phyloP scores from a whole-genome alignment of 1,140 invertebrate species.

The Mylabris phalerata region DNA sequence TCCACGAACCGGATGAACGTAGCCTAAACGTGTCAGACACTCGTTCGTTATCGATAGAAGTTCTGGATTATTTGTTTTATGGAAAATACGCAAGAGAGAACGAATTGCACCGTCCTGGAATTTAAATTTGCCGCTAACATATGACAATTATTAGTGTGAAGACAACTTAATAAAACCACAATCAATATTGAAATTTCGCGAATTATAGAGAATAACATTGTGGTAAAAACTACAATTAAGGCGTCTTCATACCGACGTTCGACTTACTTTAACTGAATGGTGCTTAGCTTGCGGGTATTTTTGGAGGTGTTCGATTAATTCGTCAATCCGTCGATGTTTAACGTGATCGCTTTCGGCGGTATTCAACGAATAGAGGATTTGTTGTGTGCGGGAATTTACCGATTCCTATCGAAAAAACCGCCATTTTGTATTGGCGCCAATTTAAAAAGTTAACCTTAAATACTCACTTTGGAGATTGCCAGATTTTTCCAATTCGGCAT shows the following conservation, averaged over 20 bases:
- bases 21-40: constrained; percentile 56
- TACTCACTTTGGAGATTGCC: background rate
- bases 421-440: background rate
- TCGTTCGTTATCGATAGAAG: constrained; percentile 31
- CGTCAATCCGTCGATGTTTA: constrained; percentile 45
- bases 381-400: constrained; percentile 1
- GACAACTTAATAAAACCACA: no score
- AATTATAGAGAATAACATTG: no score
- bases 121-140: constrained; percentile 11
- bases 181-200: no score
- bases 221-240: no score
- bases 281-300: constrained; percentile 65
- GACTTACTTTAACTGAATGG: constrained; percentile 58
- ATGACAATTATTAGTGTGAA: no score
- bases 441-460: background rate
- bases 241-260: no score
- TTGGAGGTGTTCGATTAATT: constrained; percentile 61
- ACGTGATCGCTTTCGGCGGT: background rate
- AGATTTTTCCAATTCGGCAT: constrained; percentile 4
- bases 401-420: background rate
- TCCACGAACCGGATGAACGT: constrained; percentile 60
- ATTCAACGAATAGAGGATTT: background rate
- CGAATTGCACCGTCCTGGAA: constrained; percentile 57
- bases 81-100: constrained; percentile 48
- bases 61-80: no score